phyloP scores from a whole-genome alignment of 53 echinoderm and acorn worm genomes.

The Astropecten irregularis region DNA sequence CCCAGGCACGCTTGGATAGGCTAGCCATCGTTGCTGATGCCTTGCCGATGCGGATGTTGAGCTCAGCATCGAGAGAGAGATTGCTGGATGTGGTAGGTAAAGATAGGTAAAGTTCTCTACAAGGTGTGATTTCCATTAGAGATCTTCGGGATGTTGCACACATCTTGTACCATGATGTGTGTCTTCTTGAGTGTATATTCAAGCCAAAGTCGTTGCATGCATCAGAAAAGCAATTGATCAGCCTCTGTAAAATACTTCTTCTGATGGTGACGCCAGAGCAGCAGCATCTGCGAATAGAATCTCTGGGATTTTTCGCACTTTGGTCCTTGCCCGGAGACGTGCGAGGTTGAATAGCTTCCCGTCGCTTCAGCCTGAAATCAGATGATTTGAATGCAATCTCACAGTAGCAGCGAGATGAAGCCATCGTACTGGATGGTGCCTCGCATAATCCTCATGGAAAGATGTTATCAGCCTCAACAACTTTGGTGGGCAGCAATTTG shows the following conservation, averaged over 20 bases:
- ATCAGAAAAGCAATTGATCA: conserved; percentile 45
- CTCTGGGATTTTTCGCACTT: not conserved
- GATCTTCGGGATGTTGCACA: not conserved
- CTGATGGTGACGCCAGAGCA: conserved; percentile 25
- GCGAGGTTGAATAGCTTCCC: conserved; percentile 46
- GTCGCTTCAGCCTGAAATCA: conserved; percentile 16
- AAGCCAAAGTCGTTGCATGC: conserved; percentile 67
- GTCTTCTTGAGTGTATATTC: conserved; percentile 72
- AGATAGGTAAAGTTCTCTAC: conserved; percentile 36
- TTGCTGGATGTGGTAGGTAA: conserved; percentile 27
- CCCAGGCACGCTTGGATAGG: conserved; percentile 21
- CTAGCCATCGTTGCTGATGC: not conserved
- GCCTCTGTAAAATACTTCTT: conserved; percentile 32
- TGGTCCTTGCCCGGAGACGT: not conserved
- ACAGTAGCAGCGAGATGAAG: not conserved
- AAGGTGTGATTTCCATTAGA: not conserved
- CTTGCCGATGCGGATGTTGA: conserved; percentile 1
- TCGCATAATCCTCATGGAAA: conserved; percentile 32
- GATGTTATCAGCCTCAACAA: conserved; percentile 24
- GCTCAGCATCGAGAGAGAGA: conserved; percentile 35
- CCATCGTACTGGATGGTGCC: conserved; percentile 26
- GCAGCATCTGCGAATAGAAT: conserved; percentile 62
- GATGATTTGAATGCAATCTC: conserved; percentile 41
- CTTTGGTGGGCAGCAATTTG: conserved; percentile 13
- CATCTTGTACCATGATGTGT: conserved; percentile 40